Conservation (phyloP, 2,797 vertebrate genomes). For the Molossus molossus region DNA sequence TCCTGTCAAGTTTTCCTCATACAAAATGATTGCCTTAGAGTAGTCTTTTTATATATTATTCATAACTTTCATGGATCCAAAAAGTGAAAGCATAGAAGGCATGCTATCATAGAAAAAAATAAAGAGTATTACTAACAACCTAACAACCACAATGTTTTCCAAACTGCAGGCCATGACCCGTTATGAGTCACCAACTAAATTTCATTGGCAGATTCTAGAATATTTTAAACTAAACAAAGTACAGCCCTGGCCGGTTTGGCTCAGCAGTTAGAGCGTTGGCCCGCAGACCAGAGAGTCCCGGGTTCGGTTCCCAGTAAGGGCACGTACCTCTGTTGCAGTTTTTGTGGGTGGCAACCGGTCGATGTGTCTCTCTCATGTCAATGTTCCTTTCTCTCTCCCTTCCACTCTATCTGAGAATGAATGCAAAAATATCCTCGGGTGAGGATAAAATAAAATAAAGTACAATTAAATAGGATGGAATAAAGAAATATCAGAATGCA, state of each 20-base stretch:
- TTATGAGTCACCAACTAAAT: constrained; percentile 12
- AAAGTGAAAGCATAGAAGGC: constrained; percentile 1
- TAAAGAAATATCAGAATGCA: background rate
- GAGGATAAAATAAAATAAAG: no score
- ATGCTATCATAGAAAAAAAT: background rate
- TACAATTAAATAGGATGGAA: background rate
- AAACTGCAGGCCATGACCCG: background rate
- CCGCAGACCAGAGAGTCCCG: no score
- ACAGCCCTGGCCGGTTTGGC: no score
- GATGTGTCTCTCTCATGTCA: no score
- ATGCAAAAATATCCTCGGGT: no score
- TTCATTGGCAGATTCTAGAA: background rate
- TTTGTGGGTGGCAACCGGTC: no score
- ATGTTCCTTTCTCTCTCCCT: no score
- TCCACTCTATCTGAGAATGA: no score
- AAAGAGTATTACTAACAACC: constrained; percentile 1
- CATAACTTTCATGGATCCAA: background rate
- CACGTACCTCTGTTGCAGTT: no score
- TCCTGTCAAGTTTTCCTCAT: background rate
- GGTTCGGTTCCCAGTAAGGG: no score
- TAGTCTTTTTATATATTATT: background rate
- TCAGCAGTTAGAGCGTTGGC: no score
- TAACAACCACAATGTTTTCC: constrained; percentile 9
- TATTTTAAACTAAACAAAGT: constrained; percentile 22
- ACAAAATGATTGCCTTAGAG: background rate